These are phyloP conservation scores for Bombycilla garrulus DNA, from an alignment of 2,113 vertebrate species.

Conservation along the genomic window DNA sequence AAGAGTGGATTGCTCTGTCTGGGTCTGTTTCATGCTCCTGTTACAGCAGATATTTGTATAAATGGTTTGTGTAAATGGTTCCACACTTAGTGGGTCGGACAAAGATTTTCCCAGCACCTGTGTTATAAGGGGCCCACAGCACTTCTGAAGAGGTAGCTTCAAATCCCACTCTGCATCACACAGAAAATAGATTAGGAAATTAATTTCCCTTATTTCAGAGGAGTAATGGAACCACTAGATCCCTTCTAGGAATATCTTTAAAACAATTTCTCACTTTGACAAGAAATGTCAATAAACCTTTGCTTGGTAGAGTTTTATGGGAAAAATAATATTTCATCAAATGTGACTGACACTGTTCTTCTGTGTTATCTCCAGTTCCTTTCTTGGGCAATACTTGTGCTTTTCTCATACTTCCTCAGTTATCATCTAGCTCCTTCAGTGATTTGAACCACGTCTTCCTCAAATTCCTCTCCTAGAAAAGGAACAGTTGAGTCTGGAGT, in stretches of 20 bases:
- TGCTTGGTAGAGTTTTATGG: not conserved
- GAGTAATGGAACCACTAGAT: not conserved
- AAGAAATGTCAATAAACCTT: not conserved
- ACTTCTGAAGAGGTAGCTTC: not conserved
- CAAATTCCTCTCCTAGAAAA: not conserved
- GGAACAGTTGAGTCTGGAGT: not conserved
- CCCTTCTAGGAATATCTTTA: not conserved
- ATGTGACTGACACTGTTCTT: not conserved
- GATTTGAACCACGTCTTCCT: not conserved
- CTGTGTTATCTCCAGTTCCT: not conserved
- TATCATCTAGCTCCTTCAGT: not conserved
- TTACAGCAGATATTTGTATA: not conserved
- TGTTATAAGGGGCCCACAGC: not conserved
- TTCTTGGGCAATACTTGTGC: not conserved
- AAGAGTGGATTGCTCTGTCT: fast-evolving
- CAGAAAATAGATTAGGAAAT: not conserved
- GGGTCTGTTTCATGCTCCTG: not conserved
- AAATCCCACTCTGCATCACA: not conserved
- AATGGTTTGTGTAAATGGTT: not conserved
- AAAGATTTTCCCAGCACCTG: not conserved
- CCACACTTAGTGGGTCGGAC: not conserved
- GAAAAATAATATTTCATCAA: not conserved
- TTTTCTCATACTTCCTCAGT: not conserved
- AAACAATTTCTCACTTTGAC: not conserved
- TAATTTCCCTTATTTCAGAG: not conserved